Conservation (phyloP, 2,888 invertebrate species). For the Napeogenes inachia region DNA sequence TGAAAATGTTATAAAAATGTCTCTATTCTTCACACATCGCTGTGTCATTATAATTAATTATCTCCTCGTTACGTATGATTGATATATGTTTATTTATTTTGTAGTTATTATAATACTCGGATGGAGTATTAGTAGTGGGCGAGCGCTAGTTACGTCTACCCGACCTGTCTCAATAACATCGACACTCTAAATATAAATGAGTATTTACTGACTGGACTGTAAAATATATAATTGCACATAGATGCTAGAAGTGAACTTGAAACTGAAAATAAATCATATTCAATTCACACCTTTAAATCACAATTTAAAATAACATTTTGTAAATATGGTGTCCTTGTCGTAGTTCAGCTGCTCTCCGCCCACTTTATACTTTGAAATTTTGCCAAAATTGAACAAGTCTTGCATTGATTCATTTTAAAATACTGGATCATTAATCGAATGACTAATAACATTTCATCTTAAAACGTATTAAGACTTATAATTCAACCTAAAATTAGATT, state of each 20-base stretch:
- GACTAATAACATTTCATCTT: constrained; percentile 7
- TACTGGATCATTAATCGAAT: constrained; percentile 29
- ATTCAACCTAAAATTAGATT: too few relatives aligned
- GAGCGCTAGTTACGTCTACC: background rate
- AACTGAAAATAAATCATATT: constrained; percentile 17
- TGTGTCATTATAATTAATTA: too few relatives aligned
- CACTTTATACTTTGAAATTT: constrained; percentile 50
- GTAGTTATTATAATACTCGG: background rate
- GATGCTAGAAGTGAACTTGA: constrained; percentile 6
- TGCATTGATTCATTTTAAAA: constrained; percentile 38
- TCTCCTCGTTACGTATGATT: too few relatives aligned
- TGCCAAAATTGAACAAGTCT: constrained; percentile 53
- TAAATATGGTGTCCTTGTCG: constrained; percentile 39
- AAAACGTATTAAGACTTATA: background rate
- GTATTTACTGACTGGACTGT: background rate
- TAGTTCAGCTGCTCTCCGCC: constrained; percentile 35
- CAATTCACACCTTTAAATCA: constrained; percentile 25
- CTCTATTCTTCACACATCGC: too few relatives aligned
- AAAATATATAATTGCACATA: background rate
- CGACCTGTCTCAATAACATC: background rate
- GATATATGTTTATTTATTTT: too few relatives aligned
- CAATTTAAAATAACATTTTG: constrained; percentile 36
- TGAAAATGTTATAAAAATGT: background rate
- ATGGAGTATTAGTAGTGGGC: too few relatives aligned
- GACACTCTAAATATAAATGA: background rate